Base-by-base conservation (phyloP, 2,888 invertebrate genomes). In the Marronus borbonicus region DNA sequence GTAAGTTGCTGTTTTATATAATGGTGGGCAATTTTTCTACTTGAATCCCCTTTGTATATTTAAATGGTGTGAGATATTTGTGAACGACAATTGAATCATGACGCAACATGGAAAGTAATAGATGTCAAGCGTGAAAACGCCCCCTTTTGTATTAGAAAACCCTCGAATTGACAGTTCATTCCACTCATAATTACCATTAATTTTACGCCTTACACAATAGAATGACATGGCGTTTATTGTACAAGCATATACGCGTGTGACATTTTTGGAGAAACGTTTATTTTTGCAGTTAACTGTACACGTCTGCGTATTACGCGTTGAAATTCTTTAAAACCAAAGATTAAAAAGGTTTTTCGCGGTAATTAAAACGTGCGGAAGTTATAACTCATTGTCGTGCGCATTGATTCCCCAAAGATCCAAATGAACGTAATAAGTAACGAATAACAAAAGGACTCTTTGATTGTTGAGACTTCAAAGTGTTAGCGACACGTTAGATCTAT, bases 371-470 rank as follows among this genome's bases (percentile, higher is more conserved):
- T 86, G 85, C 85, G 86, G 84, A 88, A 87, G 87, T 87, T 85
- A 85, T 87, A 88, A 88, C 86, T 88, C 87, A 88, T 87, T 87
- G 87, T 86, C 86, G 84, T 85, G 84, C 83, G 85, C 85, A 84
- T 85, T 85, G 85, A 66, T 66, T 66, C 44, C 66, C 84, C 83
- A 86, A 85, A 85, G 86, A 85, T 85, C 85, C 84, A 85, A 88
- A 88, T 86, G 88, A 88, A 88, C 87, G 88, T 85, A 88, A 88
- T 88, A 88, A 88, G 87, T 88, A 86, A 87, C 86, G 85, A 87
- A 87, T 87, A 85, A 88, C 88, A 88, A 88, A 88, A 87, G 52
- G 88, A 84, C 86, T 84, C 87, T 88, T 88, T 88, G 87, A 88
- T 86, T 85, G 85, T 85, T 85, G 84, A 84, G 84, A 88, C 88